Base-by-base conservation (phyloP, 2,797 vertebrate genomes). In the Naso thynnoides region DNA sequence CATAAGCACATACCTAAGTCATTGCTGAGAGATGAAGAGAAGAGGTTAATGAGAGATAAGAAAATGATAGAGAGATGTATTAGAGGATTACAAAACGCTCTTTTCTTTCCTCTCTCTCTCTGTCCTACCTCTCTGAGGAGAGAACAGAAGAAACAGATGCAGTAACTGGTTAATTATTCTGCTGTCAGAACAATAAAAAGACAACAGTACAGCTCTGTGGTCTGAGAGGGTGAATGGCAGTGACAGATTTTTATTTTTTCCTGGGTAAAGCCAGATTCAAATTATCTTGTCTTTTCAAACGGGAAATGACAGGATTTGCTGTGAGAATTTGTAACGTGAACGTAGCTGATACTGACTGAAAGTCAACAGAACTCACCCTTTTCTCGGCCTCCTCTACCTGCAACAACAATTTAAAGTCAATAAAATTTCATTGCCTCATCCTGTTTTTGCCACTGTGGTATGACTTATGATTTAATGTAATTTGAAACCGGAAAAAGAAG, bases 171-270 rank as follows among this genome's bases (percentile, higher is more conserved):
- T 67, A 29, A 41, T 61, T 68, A 55, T 65, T 68, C 19, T 47
- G 21, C 47, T 53, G 53, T 19, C n/a, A 68, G 56, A 61, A 29
- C 24, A 78, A 57, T 61, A 54, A 63, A 66, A 52, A 79, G 71
- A 77, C 78, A 85, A 75, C 53, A 88, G 59, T 81, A 62, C 79
- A 79, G 76, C 62, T 64, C 44, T 77, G 70, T 81, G 80, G 54
- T 45, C 65, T 66, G 27, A 73, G 54, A 56, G 42, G 50, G 62
- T 59, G 60, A 81, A 71, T 50, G 67, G 66, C 70, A 3, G 16
- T 52, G 31, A 73, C 52, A 31, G 36, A 47, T 69, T 36, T 58
- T 63, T 6, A 19, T 73, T 71, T 72, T 57, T 55, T 67, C 45
- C 55, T 18, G n/a, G 64, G 73, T 55, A 39, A 73, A 71, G 71